A percentile compares a stretch with the other conserved stretches of the same genome.
These are phyloP conservation scores for Aphodius granarius DNA, from an alignment of 2,888 invertebrate species.

Conservation along the genomic window DNA sequence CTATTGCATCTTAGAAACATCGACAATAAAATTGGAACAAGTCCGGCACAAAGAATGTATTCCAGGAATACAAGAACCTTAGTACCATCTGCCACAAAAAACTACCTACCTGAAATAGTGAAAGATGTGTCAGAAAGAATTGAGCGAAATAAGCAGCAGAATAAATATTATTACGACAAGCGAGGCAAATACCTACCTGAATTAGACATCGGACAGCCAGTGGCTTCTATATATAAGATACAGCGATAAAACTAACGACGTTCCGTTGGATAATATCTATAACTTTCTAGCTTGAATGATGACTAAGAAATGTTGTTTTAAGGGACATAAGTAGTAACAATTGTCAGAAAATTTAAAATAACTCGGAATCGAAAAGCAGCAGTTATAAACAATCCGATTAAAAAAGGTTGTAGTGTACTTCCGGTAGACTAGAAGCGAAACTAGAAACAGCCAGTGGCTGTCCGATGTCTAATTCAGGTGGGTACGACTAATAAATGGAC, in stretches of 20 bases:
- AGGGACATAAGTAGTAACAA: no score
- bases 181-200: neutral
- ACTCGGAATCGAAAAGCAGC: no score
- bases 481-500: neutral
- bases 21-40: neutral
- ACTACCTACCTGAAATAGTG: neutral
- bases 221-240: no score
- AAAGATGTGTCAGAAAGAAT: neutral
- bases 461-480: neutral
- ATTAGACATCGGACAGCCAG: neutral
- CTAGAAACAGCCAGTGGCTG: no score
- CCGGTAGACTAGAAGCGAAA: no score
- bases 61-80: neutral
- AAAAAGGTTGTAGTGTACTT: no score
- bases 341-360: no score
- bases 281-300: no score
- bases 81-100: neutral
- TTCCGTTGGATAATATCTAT: no score
- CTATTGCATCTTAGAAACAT: neutral
- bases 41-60: neutral
- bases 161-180: neutral
- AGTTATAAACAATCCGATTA: no score
- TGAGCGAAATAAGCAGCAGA: neutral
- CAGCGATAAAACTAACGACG: no score
- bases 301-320: no score